Evolutionary conservation across 2,797 vertebrate genomes (phyloP), one percentile per base, ranked within the genome.

Genomic region (Crax fasciolata): DNA sequence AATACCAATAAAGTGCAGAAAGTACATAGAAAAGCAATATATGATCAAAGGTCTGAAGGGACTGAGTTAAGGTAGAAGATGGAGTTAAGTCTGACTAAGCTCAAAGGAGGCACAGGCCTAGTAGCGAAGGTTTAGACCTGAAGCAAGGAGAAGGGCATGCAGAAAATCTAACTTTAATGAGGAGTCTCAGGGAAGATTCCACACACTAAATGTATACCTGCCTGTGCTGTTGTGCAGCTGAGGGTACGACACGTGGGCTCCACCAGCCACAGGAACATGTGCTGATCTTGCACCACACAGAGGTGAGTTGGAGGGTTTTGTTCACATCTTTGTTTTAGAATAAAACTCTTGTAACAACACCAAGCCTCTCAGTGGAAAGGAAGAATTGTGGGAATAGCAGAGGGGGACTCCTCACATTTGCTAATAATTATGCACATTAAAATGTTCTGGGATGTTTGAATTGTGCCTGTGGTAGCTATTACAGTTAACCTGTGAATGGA

Each of bases 401-500:
- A 95, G 38, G 54, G 84, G 15, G 28, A 62, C 70, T 92, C 72
- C 39, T 91, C 72, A 51, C 51, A 93, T 87, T 94, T 96, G 84
- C 77, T 83, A 74, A 58, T 72, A 82, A 77, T 67, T 94, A 48
- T 23, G 24, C 49, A 12, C 55, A 62, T 77, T 83, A 61, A 89
- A 89, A 85, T 89, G 48, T 78, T 74, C 39, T 89, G 55, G 73
- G 80, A 59, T 81, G 51, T 59, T 89, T 85, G 49, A 91, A 66
- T 80, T 80, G 49, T 80, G 72, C 58, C n/a, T 87, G 43, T 85
- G 54, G 66, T 95, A 91, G 75, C 82, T 89, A 27, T 83, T 92
- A 38, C 11, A 55, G 43, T 94, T 96, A 85, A 92, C 75, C 51
- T 93, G 89, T 90, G 76, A 92, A 91, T 90, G 39, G 62, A 67